A percentile compares a stretch with the other conserved stretches of the same genome.
Conservation (phyloP, 92 coral and sea anemone species). For the Phenganax stokvisi region DNA sequence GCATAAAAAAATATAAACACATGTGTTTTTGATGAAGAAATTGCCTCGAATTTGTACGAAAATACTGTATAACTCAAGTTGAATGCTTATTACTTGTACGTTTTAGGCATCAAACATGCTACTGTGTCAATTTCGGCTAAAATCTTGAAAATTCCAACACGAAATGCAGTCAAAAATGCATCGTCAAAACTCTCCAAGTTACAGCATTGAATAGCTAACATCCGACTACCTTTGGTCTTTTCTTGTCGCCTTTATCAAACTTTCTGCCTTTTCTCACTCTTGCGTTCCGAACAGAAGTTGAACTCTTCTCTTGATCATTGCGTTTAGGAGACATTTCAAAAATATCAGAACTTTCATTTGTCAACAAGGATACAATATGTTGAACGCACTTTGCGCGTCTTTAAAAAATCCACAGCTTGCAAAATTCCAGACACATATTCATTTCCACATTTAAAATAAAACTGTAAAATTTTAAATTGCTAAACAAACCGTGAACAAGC, state of each 20-base stretch:
- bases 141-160: no score
- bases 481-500: background rate
- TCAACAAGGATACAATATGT: background rate
- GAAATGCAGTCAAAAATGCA: no score
- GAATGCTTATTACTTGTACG: no score
- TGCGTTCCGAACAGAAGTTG: background rate
- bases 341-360: background rate
- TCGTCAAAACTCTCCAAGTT: no score
- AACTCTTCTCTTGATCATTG: background rate
- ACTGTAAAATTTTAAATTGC: background rate
- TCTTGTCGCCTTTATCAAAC: constrained; percentile 6
- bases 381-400: background rate
- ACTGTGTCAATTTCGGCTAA: no score
- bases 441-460: background rate
- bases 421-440: background rate
- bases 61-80: no score
- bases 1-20: background rate
- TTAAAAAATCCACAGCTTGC: background rate
- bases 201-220: no score
- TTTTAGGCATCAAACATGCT: no score
- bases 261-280: constrained; percentile 8
- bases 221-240: constrained; percentile 13
- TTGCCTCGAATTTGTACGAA: background rate
- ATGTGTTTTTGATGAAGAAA: background rate
- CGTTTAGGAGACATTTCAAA: constrained; percentile 26